Base-by-base conservation (phyloP, 2,797 vertebrate genomes). In the Neosalanx taihuensis region DNA sequence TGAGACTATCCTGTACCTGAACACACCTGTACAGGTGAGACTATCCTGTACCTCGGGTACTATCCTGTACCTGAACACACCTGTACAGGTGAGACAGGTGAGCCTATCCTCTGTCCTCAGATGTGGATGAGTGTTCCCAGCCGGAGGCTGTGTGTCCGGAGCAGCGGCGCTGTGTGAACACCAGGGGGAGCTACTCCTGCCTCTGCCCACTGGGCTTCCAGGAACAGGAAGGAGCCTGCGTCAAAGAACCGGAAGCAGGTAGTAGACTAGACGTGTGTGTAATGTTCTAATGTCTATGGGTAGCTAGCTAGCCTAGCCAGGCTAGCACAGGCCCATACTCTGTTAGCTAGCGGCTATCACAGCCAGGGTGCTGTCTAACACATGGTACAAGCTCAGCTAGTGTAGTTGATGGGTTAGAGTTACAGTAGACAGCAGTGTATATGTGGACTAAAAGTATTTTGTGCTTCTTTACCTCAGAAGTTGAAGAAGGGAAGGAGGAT, bases 111-210 rank as follows among this genome's bases (percentile, higher is more conserved):
- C n/a, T 75, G 0, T 76, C 5, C 9, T 72, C 82, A 97, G 96
- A 99, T 71, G 23, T 95, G 0, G 90, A 99, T 18, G 97, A 99
- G 82, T 99, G 96, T 77, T 88, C 85, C 0, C 87, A 85, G 69
- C 57, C 87, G 0, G 94, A 94, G 13, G 61, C 85, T 0, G 78
- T 79, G 0, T 99, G 97, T 60, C 5, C 33, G 0, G 78, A 89
- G 73, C 88, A 92, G 33, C 85, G 95, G 29, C 92, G 95, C 79
- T 99, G 97, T 76, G 69, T 95, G 72, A 99, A 98, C 84, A 94
- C 79, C 0, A 81, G 89, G 0, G 96, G 96, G 62, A 93, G 94
- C 83, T 96, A 92, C 62, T 81, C 81, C 59, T 99, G 98, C 63
- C 75, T 89, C 41, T 99, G 97, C 73, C 77, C 84, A 0, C 82